Evolutionary conservation across 2,888 invertebrate genomes (phyloP), one percentile per base, ranked within the genome.

Genomic region (Drosophila subsilvestris): DNA sequence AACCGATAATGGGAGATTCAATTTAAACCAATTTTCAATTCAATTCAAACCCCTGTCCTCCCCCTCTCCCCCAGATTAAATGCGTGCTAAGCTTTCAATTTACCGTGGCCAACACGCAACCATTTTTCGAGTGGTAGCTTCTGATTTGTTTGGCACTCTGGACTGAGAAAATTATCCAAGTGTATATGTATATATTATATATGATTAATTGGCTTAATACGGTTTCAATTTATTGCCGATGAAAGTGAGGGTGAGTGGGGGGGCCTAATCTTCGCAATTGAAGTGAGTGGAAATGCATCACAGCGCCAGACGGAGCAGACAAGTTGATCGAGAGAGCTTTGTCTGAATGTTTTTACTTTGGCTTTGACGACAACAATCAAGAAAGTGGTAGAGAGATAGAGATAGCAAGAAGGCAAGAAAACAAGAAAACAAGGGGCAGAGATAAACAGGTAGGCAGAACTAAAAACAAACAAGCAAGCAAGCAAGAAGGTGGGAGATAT

Each of bases 241-340:
- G 59, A 79, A 80, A 69, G 71, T 61, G 74, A 68, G 53, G 60
- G 37, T 62, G 50, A 18, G 37, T 62, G 50, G n/a, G 8, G 61
- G 47, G 17, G 8, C 17, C 62, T 79, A 79, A 77, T 82, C 80
- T n/a, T 37, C n/a, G 14, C 14, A 6, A 14, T n/a, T 37, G 48
- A 17, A 8, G 20, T 6, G 48, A 37, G n/a, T 25, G 43, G 12
- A 63, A 59, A 77, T 79, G 63, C 81, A 77, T 78, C 80, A 83
- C 74, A 68, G 54, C 65, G 73, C 56, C 71, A 75, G 80, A 81
- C 76, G 53, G 49, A 8, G 50, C 44, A 43, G 68, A 79, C 70
- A 63, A 76, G 27, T 47, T 54, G 55, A 63, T 55, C 48, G 27
- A 22, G 63, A 1, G n/a, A 37, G 37, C n/a, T 37, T n/a, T 37